phyloP scores from a whole-genome alignment of 53 echinoderm and acorn worm genomes.

The Holothuria leucospilota region DNA sequence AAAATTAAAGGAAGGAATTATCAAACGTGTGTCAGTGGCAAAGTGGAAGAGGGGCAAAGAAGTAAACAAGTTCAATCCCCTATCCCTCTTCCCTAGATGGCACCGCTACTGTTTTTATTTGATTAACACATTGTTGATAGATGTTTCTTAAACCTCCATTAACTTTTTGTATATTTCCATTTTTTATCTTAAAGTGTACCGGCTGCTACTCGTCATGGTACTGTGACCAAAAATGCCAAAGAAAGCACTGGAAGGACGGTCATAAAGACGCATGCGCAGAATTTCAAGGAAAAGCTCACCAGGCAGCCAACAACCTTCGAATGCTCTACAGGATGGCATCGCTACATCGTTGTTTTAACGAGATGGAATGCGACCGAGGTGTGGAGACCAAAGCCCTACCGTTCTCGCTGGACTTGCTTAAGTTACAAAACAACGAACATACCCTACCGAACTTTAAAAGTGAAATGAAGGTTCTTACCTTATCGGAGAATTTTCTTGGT shows the following conservation, averaged over 20 bases:
- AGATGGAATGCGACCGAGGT: not conserved
- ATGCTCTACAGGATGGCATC: not conserved
- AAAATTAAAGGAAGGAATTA: too few relatives aligned
- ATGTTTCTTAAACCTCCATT: not conserved
- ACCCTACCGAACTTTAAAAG: too few relatives aligned
- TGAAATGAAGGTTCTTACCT: slow-evolving; percentile 6
- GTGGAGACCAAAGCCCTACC: slow-evolving; percentile 13
- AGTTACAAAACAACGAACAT: not conserved
- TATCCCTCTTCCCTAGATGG: too few relatives aligned
- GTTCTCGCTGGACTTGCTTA: slow-evolving; percentile 6
- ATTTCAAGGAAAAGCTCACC: not conserved
- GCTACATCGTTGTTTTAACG: not conserved
- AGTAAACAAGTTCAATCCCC: too few relatives aligned
- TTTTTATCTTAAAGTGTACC: slow-evolving; percentile 5
- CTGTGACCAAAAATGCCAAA: slow-evolving; percentile 11
- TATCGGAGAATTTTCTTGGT: slow-evolving; percentile 7
- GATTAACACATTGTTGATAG: too few relatives aligned
- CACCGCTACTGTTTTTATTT: too few relatives aligned
- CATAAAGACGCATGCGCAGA: slow-evolving; percentile 12
- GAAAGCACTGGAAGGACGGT: slow-evolving; percentile 19
- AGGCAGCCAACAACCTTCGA: slow-evolving; percentile 23
- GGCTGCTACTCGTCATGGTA: slow-evolving; percentile 5
- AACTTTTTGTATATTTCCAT: too few relatives aligned
- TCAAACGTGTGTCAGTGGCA: too few relatives aligned
- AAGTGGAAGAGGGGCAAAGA: too few relatives aligned